Evolutionary conservation across 2,113 vertebrate genomes (phyloP).

Genomic region (Sclerurus mexicanus): DNA sequence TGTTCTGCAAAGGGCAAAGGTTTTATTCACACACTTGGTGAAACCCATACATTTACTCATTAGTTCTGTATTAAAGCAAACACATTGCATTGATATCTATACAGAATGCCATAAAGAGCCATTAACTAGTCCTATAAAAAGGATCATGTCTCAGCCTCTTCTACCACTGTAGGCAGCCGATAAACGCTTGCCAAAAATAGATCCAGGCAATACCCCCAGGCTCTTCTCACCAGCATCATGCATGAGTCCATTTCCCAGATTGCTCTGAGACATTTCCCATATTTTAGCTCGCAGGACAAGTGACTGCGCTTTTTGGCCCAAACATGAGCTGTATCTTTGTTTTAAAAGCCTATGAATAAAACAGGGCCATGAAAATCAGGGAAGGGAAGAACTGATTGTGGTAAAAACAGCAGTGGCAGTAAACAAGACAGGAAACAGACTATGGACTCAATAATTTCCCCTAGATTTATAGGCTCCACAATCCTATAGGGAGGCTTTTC

Average conservation of each 20-base stretch:
- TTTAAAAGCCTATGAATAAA: not conserved
- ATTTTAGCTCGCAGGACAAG: not conserved
- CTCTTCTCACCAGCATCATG: not conserved
- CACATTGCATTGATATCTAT: not conserved
- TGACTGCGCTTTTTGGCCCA: not conserved
- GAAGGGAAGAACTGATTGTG: not conserved
- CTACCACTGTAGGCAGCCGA: not conserved
- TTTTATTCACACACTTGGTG: fast-evolving
- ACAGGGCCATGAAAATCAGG: not conserved
- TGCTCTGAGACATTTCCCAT: not conserved
- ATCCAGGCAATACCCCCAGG: not conserved
- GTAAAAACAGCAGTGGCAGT: not conserved
- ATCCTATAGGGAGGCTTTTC: not conserved
- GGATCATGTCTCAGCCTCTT: not conserved
- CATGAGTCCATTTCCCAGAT: not conserved
- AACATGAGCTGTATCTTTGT: not conserved
- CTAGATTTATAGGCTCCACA: not conserved
- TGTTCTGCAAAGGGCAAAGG: not conserved
- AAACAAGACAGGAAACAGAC: not conserved
- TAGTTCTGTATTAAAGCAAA: not conserved
- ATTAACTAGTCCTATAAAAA: not conserved
- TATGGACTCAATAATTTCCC: not conserved
- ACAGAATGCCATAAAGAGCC: not conserved
- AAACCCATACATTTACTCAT: not conserved
- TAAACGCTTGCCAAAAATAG: not conserved